phyloP scores from a whole-genome alignment of 2,888 invertebrate genomes.

The Leptinotarsa peninsularis region DNA sequence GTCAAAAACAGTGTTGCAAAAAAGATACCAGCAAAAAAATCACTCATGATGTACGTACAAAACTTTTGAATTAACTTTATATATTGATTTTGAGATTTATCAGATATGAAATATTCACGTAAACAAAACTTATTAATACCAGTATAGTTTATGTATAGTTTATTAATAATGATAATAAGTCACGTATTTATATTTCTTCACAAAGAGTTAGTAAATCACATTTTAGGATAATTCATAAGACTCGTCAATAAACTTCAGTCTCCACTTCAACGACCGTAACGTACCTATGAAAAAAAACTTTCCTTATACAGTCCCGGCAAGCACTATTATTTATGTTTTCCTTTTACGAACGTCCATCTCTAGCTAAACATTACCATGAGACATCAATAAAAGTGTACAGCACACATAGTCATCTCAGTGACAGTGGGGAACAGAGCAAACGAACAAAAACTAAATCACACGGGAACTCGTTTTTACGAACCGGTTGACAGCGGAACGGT shows the following conservation, averaged over 20 bases:
- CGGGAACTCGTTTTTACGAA: conserved; percentile 40
- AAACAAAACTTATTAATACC: too few species aligned
- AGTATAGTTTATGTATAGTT: too few species aligned
- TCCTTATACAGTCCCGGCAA: conserved; percentile 14
- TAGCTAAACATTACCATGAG: conserved; percentile 18
- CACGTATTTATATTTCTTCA: not conserved
- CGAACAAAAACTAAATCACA: conserved; percentile 39
- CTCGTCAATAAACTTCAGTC: conserved; percentile 4
- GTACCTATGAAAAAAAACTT: not conserved
- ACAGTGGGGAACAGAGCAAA: conserved; percentile 28
- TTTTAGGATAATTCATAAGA: not conserved
- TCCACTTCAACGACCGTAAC: not conserved
- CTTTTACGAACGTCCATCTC: conserved; percentile 11
- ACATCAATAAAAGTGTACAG: conserved; percentile 28
- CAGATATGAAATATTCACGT: too few species aligned
- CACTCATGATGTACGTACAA: too few species aligned
- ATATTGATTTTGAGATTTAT: too few species aligned
- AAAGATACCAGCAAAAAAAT: too few species aligned
- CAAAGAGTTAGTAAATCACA: not conserved
- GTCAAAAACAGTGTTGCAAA: too few species aligned
- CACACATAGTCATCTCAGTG: conserved; percentile 21
- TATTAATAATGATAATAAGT: too few species aligned
- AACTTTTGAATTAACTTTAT: too few species aligned
- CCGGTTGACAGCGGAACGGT: conserved; percentile 71
- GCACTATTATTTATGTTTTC: conserved; percentile 11